Evolutionary conservation across 2,797 vertebrate species (phyloP).

Genomic region (Microctenopoma stevenorrisi): DNA sequence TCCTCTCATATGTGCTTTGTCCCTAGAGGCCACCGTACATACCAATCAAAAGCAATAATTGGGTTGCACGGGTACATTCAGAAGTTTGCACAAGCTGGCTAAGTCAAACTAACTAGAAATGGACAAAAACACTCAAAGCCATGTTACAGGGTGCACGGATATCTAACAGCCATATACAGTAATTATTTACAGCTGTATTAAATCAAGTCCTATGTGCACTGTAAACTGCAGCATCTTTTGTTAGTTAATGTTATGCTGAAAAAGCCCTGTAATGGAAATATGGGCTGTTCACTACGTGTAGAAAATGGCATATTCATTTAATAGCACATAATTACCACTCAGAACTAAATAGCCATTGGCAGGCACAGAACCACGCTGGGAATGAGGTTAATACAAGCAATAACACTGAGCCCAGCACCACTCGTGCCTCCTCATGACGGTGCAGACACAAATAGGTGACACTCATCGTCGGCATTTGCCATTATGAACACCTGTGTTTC

Average conservation of each 20-base stretch:
- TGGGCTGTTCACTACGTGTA: constrained; percentile 5
- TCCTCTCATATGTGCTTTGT: not conserved
- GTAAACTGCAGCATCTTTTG: constrained; percentile 20
- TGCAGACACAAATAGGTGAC: constrained; percentile 20
- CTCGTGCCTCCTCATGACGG: constrained; percentile 13
- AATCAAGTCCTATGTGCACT: constrained; percentile 30
- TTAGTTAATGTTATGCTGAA: constrained; percentile 8
- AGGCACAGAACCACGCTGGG: constrained; percentile 1
- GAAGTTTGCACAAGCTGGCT: not conserved
- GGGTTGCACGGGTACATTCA: not conserved
- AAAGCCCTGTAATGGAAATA: constrained; percentile 10
- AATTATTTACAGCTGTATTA: constrained; percentile 44
- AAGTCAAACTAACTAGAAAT: constrained; percentile 4
- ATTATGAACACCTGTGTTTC: not conserved
- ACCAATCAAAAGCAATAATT: not conserved
- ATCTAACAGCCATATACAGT: constrained; percentile 19
- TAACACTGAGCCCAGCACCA: constrained; percentile 14
- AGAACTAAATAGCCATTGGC: constrained; percentile 38
- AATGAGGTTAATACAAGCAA: constrained; percentile 47
- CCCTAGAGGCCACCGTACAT: not conserved
- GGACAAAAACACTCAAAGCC: constrained; percentile 18
- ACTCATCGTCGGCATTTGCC: not conserved
- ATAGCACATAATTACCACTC: constrained; percentile 43
- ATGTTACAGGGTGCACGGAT: not conserved
- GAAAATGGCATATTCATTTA: constrained; percentile 32